These are phyloP conservation scores for Balaeniceps rex DNA, from an alignment of 2,113 vertebrate genomes.

Conservation along the genomic window DNA sequence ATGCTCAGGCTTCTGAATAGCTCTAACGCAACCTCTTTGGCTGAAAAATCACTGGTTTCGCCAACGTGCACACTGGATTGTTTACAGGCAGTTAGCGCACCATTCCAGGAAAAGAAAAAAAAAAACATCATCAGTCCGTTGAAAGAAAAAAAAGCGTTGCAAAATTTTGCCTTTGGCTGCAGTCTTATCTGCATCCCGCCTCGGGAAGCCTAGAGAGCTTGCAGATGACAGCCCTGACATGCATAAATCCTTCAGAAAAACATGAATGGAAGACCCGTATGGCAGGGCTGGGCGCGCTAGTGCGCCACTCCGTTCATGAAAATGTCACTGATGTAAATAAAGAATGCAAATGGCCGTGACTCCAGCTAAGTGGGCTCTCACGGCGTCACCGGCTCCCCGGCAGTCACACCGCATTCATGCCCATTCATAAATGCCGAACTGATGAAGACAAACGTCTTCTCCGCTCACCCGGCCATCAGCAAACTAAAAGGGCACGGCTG, in stretches of 20 bases:
- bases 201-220: not conserved
- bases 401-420: fast-evolving
- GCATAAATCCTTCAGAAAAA: not conserved
- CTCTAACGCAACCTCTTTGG: not conserved
- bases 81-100: not conserved
- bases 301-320: not conserved
- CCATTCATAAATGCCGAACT: not conserved
- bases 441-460: not conserved
- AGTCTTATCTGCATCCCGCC: not conserved
- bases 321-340: not conserved
- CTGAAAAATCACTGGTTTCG: not conserved
- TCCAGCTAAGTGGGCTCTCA: not conserved
- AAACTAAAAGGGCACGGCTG: not conserved
- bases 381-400: not conserved
- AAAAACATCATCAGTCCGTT: not conserved
- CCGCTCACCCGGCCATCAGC: not conserved
- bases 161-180: not conserved
- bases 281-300: not conserved
- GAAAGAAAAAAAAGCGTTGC: not conserved
- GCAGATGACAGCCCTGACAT: not conserved
- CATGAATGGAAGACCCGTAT: slow-evolving; percentile 25
- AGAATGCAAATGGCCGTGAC: not conserved
- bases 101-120: not conserved
- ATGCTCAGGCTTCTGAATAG: not conserved
- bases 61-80: not conserved